phyloP scores from a whole-genome alignment of 2,797 vertebrate species.

The Microcaecilia unicolor region DNA sequence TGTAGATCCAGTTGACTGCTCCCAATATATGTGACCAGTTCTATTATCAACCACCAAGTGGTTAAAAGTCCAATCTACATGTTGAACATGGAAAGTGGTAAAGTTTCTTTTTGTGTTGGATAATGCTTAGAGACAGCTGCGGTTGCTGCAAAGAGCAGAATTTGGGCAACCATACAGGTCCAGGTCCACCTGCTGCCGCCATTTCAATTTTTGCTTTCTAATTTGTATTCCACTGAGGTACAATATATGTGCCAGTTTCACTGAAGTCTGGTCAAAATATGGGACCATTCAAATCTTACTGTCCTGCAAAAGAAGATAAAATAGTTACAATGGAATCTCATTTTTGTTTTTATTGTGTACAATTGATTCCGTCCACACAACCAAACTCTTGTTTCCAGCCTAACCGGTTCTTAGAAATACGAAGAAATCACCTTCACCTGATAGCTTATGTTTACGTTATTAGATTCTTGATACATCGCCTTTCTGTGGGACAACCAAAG shows the following conservation, averaged over 20 bases:
- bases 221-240: constrained; percentile 32
- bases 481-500: no score
- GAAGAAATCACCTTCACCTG: no score
- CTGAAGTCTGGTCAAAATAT: constrained; percentile 41
- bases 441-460: no score
- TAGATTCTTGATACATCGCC: no score
- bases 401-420: no score
- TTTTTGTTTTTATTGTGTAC: no score
- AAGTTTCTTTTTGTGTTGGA: constrained; percentile 64
- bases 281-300: constrained; percentile 52
- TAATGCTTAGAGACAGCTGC: constrained; percentile 44
- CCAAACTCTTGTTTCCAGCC: no score
- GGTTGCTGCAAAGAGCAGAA: constrained; percentile 63
- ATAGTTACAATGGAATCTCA: no score
- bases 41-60: constrained; percentile 89
- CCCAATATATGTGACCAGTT: constrained; percentile 93
- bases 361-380: no score
- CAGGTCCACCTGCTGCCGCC: constrained; percentile 65
- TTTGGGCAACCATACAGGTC: constrained; percentile 72
- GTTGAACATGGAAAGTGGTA: constrained; percentile 72
- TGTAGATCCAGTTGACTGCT: constrained; percentile 94
- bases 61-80: constrained; percentile 82
- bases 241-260: constrained; percentile 33
- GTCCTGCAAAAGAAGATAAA: constrained; percentile 48
- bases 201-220: constrained; percentile 33